Base-by-base conservation (phyloP, 2,113 vertebrate genomes). In the Rousettus leschenaultii region DNA sequence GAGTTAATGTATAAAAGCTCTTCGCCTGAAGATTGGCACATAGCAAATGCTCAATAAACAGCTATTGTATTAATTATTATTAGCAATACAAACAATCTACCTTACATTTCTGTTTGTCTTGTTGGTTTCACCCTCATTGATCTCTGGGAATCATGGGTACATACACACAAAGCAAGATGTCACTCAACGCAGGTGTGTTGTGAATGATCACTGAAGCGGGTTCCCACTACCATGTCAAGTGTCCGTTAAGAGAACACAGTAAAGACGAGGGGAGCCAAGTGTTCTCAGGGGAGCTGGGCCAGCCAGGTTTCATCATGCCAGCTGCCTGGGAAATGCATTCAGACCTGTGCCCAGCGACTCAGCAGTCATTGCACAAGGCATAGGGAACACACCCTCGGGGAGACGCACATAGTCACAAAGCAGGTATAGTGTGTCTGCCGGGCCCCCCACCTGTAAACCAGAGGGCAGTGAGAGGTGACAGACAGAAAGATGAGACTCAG, bases 341-440 rank as follows among this genome's bases (percentile, higher is more conserved):
- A 94, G 89, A 77, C 55, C 88, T 82, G 63, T 84, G 92, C 92
- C 92, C 65, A 51, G 91, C 59, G 3, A 88, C 90, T 92, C 33
- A 3, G 92, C 90, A 66, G 59, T 75, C 95, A 88, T 98, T 96
- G 94, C 92, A 95, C 88, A 97, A 98, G 94, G 61, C 45, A 48
- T 12, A 80, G 61, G 82, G 93, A 95, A 96, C 94, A 95, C 24
- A 1, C 97, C 97, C 93, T 85, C 38, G 0, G 96, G 94, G 84
- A 95, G 80, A 73, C 4, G 0, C 87, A 82, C 28, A 0, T n/a
- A 92, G 85, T 86, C 95, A 96, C 95, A 97, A 96, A 96, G 96
- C 91, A 96, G 82, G 94, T 85, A 96, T 21, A 94, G 96, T 96
- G 92, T 93, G 38, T 92, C 57, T 96, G 87, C 92, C 74, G 75